Conservation (phyloP, 2,113 vertebrate species). For the Ciconia stormi region DNA sequence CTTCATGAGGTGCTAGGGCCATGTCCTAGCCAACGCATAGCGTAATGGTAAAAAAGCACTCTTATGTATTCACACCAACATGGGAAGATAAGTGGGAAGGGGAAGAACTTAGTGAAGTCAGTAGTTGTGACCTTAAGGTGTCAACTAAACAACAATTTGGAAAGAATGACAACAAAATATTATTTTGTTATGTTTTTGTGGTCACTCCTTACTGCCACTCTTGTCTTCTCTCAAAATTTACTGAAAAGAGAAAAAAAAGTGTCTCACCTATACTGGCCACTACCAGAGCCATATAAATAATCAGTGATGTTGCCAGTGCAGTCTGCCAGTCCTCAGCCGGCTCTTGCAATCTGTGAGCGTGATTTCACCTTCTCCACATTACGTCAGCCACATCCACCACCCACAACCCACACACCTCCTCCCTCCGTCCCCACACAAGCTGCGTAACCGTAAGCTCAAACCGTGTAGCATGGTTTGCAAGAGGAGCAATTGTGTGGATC, state of each 20-base stretch:
- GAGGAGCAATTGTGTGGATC: neutral
- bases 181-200: neutral
- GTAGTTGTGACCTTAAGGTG: neutral
- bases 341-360: neutral
- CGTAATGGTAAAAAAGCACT: neutral
- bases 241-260: neutral
- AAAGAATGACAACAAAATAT: neutral
- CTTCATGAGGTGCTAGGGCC: neutral
- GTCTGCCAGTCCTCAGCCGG: neutral
- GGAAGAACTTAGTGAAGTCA: neutral
- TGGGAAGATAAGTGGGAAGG: neutral
- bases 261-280: neutral
- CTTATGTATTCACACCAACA: neutral
- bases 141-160: neutral
- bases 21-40: neutral
- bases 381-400: conserved; percentile 20
- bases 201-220: neutral
- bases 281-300: neutral
- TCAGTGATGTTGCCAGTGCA: neutral
- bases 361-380: conserved; percentile 15
- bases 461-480: neutral
- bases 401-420: conserved; percentile 9
- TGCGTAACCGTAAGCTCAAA: neutral
- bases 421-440: neutral
- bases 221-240: neutral